A percentile compares a stretch with the other conserved stretches of the same genome.
phyloP scores from a whole-genome alignment of 2,888 invertebrate species.

The Hypercompe scribonia region DNA sequence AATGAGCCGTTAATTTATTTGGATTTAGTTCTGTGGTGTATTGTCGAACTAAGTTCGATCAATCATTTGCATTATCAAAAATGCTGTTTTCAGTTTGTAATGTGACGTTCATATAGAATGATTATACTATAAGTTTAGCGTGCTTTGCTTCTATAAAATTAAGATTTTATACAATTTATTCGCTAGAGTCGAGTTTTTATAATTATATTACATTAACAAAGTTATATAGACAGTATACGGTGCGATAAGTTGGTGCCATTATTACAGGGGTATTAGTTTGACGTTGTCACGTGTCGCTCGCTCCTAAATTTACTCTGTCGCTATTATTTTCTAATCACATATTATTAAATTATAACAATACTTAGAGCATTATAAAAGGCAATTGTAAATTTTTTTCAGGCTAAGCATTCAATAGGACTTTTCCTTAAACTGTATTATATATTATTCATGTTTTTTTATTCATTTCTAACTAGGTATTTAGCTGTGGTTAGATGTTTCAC shows the following conservation, averaged over 20 bases:
- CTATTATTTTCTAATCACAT: slow-evolving; percentile 38
- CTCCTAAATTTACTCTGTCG: slow-evolving; percentile 62
- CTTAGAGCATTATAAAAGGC: slow-evolving; percentile 26
- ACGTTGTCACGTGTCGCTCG: slow-evolving; percentile 70
- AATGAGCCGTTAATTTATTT: slow-evolving; percentile 84
- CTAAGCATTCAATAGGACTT: slow-evolving; percentile 14
- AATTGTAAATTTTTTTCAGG: slow-evolving; percentile 13
- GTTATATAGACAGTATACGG: slow-evolving; percentile 86
- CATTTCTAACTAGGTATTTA: slow-evolving; percentile 20
- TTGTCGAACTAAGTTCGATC: slow-evolving; percentile 83
- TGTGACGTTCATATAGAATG: slow-evolving; percentile 79
- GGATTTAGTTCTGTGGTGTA: slow-evolving; percentile 72
- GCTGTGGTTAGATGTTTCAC: slow-evolving; percentile 15
- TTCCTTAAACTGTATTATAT: slow-evolving; percentile 17
- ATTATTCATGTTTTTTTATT: slow-evolving; percentile 21
- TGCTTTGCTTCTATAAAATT: slow-evolving; percentile 86
- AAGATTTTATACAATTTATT: slow-evolving; percentile 85
- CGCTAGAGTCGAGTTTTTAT: slow-evolving; percentile 82
- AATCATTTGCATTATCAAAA: slow-evolving; percentile 70
- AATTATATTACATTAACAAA: slow-evolving; percentile 83
- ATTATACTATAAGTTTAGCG: slow-evolving; percentile 85
- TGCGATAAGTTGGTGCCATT: slow-evolving; percentile 87
- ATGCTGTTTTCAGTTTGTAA: slow-evolving; percentile 78
- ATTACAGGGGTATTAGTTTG: slow-evolving; percentile 85
- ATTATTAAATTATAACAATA: slow-evolving; percentile 32